Evolutionary conservation across 2,888 invertebrate species (phyloP), one percentile per base, ranked within the genome.

Genomic region (Dryococelus australis): DNA sequence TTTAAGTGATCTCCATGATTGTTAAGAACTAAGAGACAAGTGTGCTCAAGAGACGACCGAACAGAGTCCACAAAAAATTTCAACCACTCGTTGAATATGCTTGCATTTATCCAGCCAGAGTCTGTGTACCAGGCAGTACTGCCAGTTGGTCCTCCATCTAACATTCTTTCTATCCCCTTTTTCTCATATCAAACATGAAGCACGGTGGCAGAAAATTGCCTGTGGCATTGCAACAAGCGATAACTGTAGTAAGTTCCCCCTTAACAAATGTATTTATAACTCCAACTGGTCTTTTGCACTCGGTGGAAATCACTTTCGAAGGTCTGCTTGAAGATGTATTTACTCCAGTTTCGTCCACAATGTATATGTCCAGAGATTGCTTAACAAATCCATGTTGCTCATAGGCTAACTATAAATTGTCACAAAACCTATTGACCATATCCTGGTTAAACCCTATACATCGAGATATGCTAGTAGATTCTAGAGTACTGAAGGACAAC

Each of bases 241-340:
- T 85, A 85, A 85, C 85, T 51, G 85, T 85, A 85, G 85, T 85
- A 16, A 85, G 85, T 51, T 85, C 85, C 85, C 26, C 35, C 35
- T 51, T 85, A n/a, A n/a, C 85, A 43, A 35, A 28, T 28, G 47
- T 85, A 85, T 35, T 85, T n/a, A 85, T 35, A 10, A 35, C 51
- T 65, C 20, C 65, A 65, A 65, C 65, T 20, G 8, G 65, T 65
- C 65, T 65, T 16, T 65, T 65, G 16, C 65, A 8, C 65, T 65
- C 16, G 65, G 65, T 65, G 65, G 65, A 65, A 65, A 65, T 65
- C 65, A 65, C 65, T 65, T 65, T 65, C 8, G 20, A 16, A 16
- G 65, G 65, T 65, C 65, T 65, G 65, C 65, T 65, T 65, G 65
- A 65, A 65, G 65, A 65, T 65, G 65, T 65, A 5, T 65, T 65